Percentiles rank a stretch among this genome's conserved stretches.
Conservation (phyloP, 1,140 invertebrate species). For the Triops cancriformis region DNA sequence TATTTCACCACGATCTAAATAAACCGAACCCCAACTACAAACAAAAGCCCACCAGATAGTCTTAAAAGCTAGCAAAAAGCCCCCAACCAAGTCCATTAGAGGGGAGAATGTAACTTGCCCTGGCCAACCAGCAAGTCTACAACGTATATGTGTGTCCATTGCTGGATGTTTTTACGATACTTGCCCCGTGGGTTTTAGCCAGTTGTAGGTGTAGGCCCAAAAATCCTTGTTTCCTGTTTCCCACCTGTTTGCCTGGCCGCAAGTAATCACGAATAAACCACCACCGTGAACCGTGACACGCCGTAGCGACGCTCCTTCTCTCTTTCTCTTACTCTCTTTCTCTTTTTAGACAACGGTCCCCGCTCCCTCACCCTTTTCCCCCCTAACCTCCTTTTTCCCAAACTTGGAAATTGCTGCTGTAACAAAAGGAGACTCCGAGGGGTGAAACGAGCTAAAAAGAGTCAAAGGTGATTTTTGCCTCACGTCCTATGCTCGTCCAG, state of each 20-base stretch:
- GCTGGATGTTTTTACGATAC: not conserved
- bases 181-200: not conserved
- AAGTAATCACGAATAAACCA: conserved; percentile 5
- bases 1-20: no score
- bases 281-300: conserved; percentile 11
- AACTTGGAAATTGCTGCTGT: not conserved
- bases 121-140: not conserved
- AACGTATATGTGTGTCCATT: not conserved
- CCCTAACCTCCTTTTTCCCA: not conserved
- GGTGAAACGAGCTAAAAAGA: not conserved
- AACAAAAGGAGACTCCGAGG: not conserved
- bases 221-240: not conserved
- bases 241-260: not conserved
- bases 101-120: not conserved
- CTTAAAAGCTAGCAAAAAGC: no score
- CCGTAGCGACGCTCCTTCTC: not conserved
- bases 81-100: not conserved
- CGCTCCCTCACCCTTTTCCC: no score
- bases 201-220: conserved; percentile 4
- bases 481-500: not conserved
- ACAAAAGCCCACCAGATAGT: no score
- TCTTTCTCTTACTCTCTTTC: not conserved
- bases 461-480: not conserved
- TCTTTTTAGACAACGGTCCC: not conserved
- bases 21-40: no score